Percentiles rank a stretch among this genome's conserved stretches.
phyloP scores from a whole-genome alignment of 2,113 vertebrate species.

The Pseudonaja textilis region DNA sequence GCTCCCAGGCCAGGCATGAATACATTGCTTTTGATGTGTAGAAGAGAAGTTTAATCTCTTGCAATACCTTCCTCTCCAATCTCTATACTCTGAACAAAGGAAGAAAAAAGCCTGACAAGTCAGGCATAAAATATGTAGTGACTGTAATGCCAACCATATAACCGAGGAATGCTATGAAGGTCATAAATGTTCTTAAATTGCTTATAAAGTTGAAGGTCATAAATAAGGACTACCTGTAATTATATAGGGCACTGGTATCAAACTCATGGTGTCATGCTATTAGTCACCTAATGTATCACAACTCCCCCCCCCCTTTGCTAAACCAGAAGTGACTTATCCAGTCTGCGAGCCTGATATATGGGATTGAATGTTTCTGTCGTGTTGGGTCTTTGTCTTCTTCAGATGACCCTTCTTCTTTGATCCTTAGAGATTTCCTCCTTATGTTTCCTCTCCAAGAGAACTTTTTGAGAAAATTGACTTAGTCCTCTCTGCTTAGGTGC shows the following conservation, averaged over 20 bases:
- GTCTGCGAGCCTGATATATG: too few species aligned
- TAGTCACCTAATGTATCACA: too few species aligned
- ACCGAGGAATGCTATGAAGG: background rate
- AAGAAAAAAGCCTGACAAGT: background rate
- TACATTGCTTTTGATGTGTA: background rate
- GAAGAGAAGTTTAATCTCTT: background rate
- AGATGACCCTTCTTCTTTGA: background rate
- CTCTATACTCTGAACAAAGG: background rate
- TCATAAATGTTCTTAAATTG: background rate
- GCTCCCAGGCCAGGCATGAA: background rate
- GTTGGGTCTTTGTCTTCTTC: background rate
- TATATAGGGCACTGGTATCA: background rate
- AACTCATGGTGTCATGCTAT: too few species aligned
- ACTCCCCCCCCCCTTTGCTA: too few species aligned
- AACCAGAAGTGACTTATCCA: too few species aligned
- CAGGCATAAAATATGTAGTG: background rate
- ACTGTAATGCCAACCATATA: background rate
- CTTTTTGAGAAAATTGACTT: background rate
- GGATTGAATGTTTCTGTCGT: background rate
- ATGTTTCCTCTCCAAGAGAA: background rate
- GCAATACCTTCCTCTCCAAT: background rate
- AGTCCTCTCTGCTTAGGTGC: background rate
- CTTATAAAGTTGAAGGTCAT: background rate
- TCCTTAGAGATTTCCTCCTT: background rate
- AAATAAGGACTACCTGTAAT: background rate